phyloP scores from a whole-genome alignment of 2,797 vertebrate genomes.

The Phrynocephalus forsythii region DNA sequence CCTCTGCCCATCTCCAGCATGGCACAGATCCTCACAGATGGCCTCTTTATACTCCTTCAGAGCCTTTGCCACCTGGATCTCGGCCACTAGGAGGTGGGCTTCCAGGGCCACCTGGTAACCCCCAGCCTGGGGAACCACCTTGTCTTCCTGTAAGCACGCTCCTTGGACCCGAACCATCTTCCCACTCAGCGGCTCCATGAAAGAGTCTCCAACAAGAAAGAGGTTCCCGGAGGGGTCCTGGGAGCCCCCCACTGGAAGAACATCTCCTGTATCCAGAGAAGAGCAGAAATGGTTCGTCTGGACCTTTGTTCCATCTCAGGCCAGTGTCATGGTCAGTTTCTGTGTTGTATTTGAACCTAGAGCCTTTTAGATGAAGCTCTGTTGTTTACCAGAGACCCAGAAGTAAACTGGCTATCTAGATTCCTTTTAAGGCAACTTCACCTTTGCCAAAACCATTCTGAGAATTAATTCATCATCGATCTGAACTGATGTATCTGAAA shows the following conservation, averaged over 20 bases:
- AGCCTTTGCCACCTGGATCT: conserved; percentile 74
- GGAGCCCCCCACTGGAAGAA: conserved; percentile 86
- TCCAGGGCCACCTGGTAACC: conserved; percentile 84
- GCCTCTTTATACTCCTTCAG: conserved; percentile 73
- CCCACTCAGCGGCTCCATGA: conserved; percentile 87
- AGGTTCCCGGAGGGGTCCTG: conserved; percentile 47
- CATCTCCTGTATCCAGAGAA: conserved; percentile 77
- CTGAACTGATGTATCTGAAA: too few species aligned
- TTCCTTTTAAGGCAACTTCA: neutral
- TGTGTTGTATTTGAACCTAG: too few species aligned
- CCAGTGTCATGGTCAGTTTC: neutral
- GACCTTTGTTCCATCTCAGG: neutral
- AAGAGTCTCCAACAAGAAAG: conserved; percentile 81
- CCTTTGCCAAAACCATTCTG: too few species aligned
- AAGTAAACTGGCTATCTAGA: neutral
- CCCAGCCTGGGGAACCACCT: conserved; percentile 79
- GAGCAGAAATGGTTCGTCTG: neutral
- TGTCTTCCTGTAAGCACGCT: conserved; percentile 72
- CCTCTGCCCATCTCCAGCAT: conserved; percentile 40
- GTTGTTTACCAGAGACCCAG: neutral
- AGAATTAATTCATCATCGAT: too few species aligned
- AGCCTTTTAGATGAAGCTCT: neutral
- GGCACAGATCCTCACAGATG: conserved; percentile 63
- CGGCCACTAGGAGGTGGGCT: conserved; percentile 77
- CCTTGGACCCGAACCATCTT: conserved; percentile 78